Percentiles rank a stretch among this genome's conserved stretches.
Conservation (phyloP, 1,140 invertebrate genomes). For the Drosophila pectinifera region DNA sequence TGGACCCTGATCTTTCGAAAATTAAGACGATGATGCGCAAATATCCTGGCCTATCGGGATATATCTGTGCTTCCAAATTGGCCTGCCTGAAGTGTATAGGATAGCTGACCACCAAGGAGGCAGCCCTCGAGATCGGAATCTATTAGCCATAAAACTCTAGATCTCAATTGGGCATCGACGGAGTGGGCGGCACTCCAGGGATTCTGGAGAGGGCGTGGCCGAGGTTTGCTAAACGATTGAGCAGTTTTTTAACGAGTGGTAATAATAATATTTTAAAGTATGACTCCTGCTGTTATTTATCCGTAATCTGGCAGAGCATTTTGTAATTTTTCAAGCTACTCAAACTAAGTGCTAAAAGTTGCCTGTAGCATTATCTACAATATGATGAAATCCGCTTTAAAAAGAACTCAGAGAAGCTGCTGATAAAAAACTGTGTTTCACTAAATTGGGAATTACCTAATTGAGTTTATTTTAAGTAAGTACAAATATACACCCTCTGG, state of each 20-base stretch:
- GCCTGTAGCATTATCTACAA: background rate
- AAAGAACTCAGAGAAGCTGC: background rate
- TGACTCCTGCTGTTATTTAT: constrained; percentile 8
- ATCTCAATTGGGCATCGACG: constrained; percentile 48
- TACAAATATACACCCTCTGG: no score
- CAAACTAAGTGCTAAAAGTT: background rate
- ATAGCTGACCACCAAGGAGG: constrained; percentile 70
- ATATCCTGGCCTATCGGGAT: constrained; percentile 55
- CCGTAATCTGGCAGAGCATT: background rate
- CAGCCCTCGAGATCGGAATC: constrained; percentile 66
- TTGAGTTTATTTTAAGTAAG: no score
- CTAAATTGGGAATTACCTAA: no score
- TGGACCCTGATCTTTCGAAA: constrained; percentile 25
- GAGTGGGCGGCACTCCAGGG: constrained; percentile 58
- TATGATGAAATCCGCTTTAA: background rate
- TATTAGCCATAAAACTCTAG: constrained; percentile 76
- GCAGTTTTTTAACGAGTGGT: constrained; percentile 6
- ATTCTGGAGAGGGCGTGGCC: constrained; percentile 22
- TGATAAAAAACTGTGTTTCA: no score
- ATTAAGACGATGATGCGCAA: constrained; percentile 73
- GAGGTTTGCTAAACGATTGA: constrained; percentile 26
- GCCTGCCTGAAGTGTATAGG: constrained; percentile 58
- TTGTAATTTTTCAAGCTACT: background rate
- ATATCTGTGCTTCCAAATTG: constrained; percentile 34
- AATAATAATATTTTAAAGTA: constrained; percentile 15